Conservation (phyloP, 2,888 invertebrate genomes). For the Morinoia aosen region DNA sequence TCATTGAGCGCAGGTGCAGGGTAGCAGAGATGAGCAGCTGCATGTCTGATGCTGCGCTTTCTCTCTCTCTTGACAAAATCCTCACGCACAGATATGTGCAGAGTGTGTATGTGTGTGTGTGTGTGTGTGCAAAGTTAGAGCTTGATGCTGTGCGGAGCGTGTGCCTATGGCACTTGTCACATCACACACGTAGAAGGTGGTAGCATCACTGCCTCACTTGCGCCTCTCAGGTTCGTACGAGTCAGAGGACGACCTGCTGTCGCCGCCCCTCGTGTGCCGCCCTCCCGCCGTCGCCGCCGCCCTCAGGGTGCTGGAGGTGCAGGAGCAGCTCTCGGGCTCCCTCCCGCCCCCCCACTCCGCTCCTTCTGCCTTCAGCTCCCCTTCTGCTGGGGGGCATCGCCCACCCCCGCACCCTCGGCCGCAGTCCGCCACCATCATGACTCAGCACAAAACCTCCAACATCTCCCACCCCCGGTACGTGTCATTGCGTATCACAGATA, state of each 20-base stretch:
- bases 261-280: conserved; percentile 70
- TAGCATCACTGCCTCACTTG: not conserved
- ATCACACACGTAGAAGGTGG: too few relatives aligned
- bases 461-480: not conserved
- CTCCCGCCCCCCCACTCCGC: conserved; percentile 62
- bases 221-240: conserved; percentile 52
- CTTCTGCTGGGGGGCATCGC: not conserved
- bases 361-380: conserved; percentile 35
- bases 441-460: not conserved
- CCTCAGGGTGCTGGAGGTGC: conserved; percentile 90
- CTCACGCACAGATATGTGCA: too few relatives aligned
- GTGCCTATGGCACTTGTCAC: too few relatives aligned
- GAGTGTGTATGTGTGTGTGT: too few relatives aligned
- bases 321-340: conserved; percentile 82
- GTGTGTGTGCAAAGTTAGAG: too few relatives aligned
- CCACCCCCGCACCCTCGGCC: conserved; percentile 20
- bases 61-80: too few relatives aligned
- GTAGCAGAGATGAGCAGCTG: too few relatives aligned
- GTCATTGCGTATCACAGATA: too few relatives aligned
- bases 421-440: conserved; percentile 36
- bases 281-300: conserved; percentile 95
- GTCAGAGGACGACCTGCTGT: conserved; percentile 63
- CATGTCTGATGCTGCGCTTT: too few relatives aligned
- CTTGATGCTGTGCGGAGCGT: too few relatives aligned
- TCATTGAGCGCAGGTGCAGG: too few relatives aligned